These are phyloP conservation scores for Marronus borbonicus DNA, from an alignment of 2,888 invertebrate species.

Conservation along the genomic window DNA sequence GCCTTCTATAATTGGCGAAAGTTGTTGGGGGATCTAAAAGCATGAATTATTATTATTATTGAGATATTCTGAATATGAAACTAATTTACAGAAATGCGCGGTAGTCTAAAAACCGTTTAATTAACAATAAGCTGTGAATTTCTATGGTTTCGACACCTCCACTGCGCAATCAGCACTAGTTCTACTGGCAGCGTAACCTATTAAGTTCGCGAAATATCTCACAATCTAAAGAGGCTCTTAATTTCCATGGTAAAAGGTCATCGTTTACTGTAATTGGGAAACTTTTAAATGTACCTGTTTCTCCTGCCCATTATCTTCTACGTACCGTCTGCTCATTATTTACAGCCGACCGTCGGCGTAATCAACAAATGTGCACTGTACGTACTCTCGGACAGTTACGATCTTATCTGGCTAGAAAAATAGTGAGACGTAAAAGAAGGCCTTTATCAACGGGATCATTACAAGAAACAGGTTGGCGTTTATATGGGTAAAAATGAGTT, in stretches of 20 bases:
- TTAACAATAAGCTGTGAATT: no score
- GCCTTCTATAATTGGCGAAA: no score
- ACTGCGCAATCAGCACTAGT: background rate
- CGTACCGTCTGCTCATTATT: slow-evolving; percentile 15
- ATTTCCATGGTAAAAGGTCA: slow-evolving; percentile 42
- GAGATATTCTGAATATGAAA: no score
- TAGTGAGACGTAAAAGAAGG: slow-evolving; percentile 24
- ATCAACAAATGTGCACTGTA: background rate
- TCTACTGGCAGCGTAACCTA: background rate
- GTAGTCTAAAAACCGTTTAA: no score
- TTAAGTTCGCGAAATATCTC: slow-evolving; percentile 17
- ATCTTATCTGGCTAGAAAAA: slow-evolving; percentile 24
- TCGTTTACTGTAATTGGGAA: slow-evolving; percentile 47
- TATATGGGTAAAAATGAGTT: background rate
- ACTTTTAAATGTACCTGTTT: slow-evolving; percentile 37
- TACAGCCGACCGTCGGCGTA: background rate
- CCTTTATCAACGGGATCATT: slow-evolving; percentile 18
- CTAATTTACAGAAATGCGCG: no score
- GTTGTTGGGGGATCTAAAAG: no score
- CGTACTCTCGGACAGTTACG: slow-evolving; percentile 15
- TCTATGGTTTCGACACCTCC: no score
- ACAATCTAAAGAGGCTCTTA: slow-evolving; percentile 20
- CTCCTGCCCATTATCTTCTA: slow-evolving; percentile 28
- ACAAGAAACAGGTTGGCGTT: slow-evolving; percentile 2
- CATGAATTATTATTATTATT: no score